A percentile compares a stretch with the other conserved stretches of the same genome.
phyloP scores from a whole-genome alignment of 1,140 invertebrate genomes.

The Propsilocerus akamusi region DNA sequence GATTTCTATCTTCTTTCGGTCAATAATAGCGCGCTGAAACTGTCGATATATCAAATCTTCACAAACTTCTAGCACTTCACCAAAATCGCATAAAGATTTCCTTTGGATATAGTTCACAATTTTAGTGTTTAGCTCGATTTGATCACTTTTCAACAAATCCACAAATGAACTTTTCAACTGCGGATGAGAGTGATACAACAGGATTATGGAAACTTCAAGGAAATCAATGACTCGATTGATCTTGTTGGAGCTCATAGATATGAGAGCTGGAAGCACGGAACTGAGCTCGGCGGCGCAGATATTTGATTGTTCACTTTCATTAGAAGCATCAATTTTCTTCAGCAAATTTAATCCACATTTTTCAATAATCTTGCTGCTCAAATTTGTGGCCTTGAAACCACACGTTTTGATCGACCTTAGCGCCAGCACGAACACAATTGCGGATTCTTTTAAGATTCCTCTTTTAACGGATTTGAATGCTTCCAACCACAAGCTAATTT shows the following conservation, averaged over 20 bases:
- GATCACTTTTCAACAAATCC: neutral
- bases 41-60: neutral
- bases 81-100: neutral
- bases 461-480: constrained; percentile 20
- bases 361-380: neutral
- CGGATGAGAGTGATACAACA: neutral
- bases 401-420: neutral
- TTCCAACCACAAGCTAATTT: constrained; percentile 46
- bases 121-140: neutral
- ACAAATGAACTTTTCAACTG: neutral
- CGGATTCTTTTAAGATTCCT: constrained; percentile 4
- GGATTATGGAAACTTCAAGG: neutral
- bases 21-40: neutral
- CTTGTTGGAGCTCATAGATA: neutral
- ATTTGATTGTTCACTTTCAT: neutral
- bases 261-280: neutral
- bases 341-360: neutral
- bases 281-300: neutral
- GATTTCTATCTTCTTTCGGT: constrained; percentile 4
- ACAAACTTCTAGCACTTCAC: neutral
- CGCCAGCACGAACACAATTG: neutral
- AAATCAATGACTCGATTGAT: neutral
- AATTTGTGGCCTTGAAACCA: neutral
- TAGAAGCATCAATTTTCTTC: neutral
- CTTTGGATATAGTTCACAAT: neutral